Evolutionary conservation across 2,113 vertebrate species (phyloP).

Genomic region (Coracopsis vasa): DNA sequence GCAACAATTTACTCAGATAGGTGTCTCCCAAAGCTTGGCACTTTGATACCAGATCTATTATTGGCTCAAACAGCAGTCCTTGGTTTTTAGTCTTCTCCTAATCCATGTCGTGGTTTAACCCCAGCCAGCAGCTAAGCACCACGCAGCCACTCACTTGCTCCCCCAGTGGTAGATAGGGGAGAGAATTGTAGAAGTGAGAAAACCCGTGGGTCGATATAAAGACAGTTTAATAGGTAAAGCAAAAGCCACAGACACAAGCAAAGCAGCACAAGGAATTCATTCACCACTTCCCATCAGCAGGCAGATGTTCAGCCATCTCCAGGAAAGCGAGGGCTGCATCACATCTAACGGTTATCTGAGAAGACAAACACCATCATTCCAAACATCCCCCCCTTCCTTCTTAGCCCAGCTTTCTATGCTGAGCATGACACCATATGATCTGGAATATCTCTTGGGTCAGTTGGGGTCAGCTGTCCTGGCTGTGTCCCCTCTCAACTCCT

Average conservation of each 20-base stretch:
- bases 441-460: not conserved
- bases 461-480: not conserved
- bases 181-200: not conserved
- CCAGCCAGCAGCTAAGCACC: not conserved
- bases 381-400: not conserved
- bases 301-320: not conserved
- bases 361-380: not conserved
- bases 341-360: accelerated
- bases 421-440: not conserved
- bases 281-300: not conserved
- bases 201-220: not conserved
- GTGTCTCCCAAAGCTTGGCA: not conserved
- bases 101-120: not conserved
- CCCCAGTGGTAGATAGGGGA: not conserved
- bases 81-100: not conserved
- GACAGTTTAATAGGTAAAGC: not conserved
- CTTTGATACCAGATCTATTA: not conserved
- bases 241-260: not conserved
- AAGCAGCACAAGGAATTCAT: not conserved
- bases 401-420: not conserved
- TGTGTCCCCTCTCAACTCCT: not conserved
- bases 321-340: not conserved
- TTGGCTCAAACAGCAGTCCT: not conserved
- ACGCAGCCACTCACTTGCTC: not conserved
- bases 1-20: not conserved